Conservation (phyloP, 2,797 vertebrate genomes). For the Enteromius thamalakanensis region DNA sequence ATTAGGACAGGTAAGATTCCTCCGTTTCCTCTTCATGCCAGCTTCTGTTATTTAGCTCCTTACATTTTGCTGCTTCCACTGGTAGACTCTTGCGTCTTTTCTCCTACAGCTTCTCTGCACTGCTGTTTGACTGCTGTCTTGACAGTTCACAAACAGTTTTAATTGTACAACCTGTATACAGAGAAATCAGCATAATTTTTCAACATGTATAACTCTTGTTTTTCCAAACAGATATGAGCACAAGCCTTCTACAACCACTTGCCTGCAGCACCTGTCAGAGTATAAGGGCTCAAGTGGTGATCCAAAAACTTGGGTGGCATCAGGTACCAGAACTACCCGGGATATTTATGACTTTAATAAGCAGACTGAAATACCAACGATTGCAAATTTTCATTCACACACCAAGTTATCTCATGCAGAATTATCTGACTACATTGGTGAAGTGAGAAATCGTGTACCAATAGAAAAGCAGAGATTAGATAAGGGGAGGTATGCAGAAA, state of each 20-base stretch:
- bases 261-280: slow-evolving; percentile 63
- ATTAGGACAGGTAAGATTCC: too few species aligned
- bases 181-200: not conserved
- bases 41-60: too few species aligned
- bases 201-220: slow-evolving; percentile 43
- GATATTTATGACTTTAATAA: slow-evolving; percentile 64
- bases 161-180: not conserved
- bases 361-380: slow-evolving; percentile 64
- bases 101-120: too few species aligned
- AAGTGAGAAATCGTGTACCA: slow-evolving; percentile 66
- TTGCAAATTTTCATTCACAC: slow-evolving; percentile 68
- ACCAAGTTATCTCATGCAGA: slow-evolving; percentile 58
- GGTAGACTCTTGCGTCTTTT: too few species aligned
- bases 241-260: slow-evolving; percentile 64
- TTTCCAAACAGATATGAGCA: slow-evolving; percentile 67
- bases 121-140: not conserved
- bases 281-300: slow-evolving; percentile 64
- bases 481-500: slow-evolving; percentile 25
- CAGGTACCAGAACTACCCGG: slow-evolving; percentile 67
- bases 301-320: slow-evolving; percentile 65
- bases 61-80: too few species aligned
- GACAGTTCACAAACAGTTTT: not conserved
- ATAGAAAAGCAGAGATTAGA: slow-evolving; percentile 56
- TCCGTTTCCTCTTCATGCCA: too few species aligned
- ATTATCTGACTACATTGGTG: slow-evolving; percentile 56